Conservation (phyloP, 2,888 invertebrate genomes). For the Cetonia aurata region DNA sequence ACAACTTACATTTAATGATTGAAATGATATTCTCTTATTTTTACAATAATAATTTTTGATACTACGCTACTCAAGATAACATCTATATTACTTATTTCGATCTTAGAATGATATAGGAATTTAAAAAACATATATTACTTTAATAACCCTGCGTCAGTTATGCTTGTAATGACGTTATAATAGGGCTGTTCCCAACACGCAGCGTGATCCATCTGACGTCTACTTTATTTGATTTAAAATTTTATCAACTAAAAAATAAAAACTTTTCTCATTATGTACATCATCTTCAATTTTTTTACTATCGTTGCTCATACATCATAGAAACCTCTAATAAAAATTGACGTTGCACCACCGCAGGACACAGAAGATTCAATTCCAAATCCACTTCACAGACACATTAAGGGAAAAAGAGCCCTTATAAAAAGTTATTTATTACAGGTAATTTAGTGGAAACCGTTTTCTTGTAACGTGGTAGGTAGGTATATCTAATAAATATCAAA, state of each 20-base stretch:
- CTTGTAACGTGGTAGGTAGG: background rate
- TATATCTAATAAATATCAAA: constrained; percentile 30
- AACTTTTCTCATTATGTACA: background rate
- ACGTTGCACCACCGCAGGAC: constrained; percentile 35
- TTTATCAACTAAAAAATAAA: background rate
- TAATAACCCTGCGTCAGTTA: no score
- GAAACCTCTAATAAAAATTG: constrained; percentile 9
- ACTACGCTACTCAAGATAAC: no score
- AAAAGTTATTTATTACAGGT: constrained; percentile 23
- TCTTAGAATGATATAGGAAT: no score
- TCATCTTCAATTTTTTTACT: background rate
- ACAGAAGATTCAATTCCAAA: constrained; percentile 41
- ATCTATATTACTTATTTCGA: no score
- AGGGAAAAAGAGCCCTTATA: background rate
- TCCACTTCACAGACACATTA: background rate
- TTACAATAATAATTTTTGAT: no score
- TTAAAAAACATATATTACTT: no score
- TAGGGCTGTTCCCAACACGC: no score
- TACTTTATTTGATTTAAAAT: no score
- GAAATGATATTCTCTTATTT: no score
- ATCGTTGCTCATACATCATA: constrained; percentile 2
- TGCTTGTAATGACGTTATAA: no score
- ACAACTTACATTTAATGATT: no score
- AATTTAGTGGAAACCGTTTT: constrained; percentile 16
- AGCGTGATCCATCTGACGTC: no score